phyloP scores from a whole-genome alignment of 2,888 invertebrate genomes.

The Myopa testacea region DNA sequence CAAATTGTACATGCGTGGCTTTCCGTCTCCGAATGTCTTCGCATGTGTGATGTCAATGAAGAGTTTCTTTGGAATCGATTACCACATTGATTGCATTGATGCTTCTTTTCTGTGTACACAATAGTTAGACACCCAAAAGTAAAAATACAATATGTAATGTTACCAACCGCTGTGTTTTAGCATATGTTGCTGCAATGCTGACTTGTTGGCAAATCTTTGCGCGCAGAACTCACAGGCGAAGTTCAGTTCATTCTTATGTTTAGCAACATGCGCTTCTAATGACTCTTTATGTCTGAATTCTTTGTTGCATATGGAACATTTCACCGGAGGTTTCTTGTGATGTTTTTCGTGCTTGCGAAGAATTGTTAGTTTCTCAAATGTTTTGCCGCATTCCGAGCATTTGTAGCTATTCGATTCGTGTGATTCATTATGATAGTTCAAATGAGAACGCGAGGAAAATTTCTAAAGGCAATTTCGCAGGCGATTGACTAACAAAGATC shows the following conservation, averaged over 20 bases:
- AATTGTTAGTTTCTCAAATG: conserved; percentile 78
- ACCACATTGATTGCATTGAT: conserved; percentile 73
- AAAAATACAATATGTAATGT: background rate
- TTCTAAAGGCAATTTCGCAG: conserved; percentile 66
- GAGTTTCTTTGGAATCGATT: conserved; percentile 74
- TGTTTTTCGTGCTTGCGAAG: conserved; percentile 78
- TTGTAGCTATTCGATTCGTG: conserved; percentile 66
- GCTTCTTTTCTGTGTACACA: conserved; percentile 66
- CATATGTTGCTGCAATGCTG: conserved; percentile 77
- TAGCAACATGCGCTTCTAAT: conserved; percentile 73
- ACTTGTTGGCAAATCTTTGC: conserved; percentile 72
- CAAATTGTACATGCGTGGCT: conserved; percentile 76
- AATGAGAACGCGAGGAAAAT: conserved; percentile 79
- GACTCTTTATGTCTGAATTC: conserved; percentile 73
- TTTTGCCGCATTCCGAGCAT: conserved; percentile 72
- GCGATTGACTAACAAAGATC: background rate
- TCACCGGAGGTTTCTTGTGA: conserved; percentile 69
- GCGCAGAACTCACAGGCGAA: conserved; percentile 71
- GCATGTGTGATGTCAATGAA: conserved; percentile 72
- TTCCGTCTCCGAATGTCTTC: conserved; percentile 70
- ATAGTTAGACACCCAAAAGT: background rate
- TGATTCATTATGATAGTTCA: conserved; percentile 78
- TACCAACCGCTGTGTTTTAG: conserved; percentile 60
- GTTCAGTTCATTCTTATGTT: conserved; percentile 74
- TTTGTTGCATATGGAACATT: conserved; percentile 74